A percentile compares a stretch with the other conserved stretches of the same genome.
Conservation (phyloP, 2,797 vertebrate species). For the Alcedo quadribrachys region DNA sequence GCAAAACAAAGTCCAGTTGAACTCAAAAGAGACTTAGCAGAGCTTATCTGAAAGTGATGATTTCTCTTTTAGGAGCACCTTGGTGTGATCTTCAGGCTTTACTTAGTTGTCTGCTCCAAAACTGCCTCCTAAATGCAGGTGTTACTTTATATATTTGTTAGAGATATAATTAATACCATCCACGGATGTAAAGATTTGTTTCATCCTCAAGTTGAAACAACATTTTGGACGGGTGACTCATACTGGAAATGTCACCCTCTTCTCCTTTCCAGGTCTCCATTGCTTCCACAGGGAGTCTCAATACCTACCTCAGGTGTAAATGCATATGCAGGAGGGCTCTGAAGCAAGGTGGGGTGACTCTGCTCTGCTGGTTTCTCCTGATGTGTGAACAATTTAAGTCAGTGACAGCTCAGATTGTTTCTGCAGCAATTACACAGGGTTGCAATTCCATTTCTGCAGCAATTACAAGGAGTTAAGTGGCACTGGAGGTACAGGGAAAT, state of each 20-base stretch:
- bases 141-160: background rate
- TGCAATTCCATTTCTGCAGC: slow-evolving; percentile 62
- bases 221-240: background rate
- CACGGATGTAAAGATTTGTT: background rate
- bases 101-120: background rate
- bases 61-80: background rate
- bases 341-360: slow-evolving; percentile 47
- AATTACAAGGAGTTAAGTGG: slow-evolving; percentile 41
- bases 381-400: slow-evolving; percentile 54
- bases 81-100: background rate
- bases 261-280: background rate
- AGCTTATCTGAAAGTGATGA: background rate
- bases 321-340: slow-evolving; percentile 13
- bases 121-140: accelerated
- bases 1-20: background rate
- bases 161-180: background rate
- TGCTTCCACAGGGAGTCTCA: background rate
- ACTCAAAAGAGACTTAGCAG: background rate
- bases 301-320: background rate
- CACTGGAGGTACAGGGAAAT: slow-evolving; percentile 22
- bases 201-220: background rate
- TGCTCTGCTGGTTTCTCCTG: slow-evolving; percentile 59
- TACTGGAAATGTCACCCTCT: background rate
- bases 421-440: slow-evolving; percentile 58
- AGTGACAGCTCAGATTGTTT: slow-evolving; percentile 64